A percentile compares a stretch with the other conserved stretches of the same genome.
Conservation (phyloP, 2,113 vertebrate genomes). For the Bubalus kerabau region DNA sequence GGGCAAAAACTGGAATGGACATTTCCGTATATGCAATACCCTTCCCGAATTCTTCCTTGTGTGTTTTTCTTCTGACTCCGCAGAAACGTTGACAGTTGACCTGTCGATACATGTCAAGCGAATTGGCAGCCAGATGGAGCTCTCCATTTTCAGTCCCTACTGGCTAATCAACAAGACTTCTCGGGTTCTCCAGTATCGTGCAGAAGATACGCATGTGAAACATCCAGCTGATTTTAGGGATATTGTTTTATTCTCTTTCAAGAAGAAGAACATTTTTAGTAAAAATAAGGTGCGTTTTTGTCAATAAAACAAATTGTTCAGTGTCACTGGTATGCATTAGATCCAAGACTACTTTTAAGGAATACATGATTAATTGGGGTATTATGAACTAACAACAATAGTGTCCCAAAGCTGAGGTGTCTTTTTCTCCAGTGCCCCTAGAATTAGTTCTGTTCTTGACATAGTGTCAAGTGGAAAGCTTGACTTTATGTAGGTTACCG, state of each 20-base stretch:
- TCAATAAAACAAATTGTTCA: neutral
- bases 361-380: neutral
- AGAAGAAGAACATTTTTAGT: constrained; percentile 94
- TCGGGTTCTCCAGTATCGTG: constrained; percentile 92
- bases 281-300: constrained; percentile 90
- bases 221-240: constrained; percentile 93
- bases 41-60: constrained; percentile 88
- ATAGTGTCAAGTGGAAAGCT: neutral
- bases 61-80: constrained; percentile 81
- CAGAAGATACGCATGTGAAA: constrained; percentile 90
- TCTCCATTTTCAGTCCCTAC: constrained; percentile 94
- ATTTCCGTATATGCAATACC: constrained; percentile 79
- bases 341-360: neutral
- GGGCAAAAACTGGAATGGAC: constrained; percentile 91
- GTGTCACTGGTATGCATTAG: neutral
- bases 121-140: constrained; percentile 75
- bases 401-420: neutral
- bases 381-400: neutral
- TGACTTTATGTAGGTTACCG: neutral
- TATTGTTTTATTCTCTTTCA: constrained; percentile 94
- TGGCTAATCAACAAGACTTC: constrained; percentile 99
- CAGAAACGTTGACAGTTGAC: constrained; percentile 79
- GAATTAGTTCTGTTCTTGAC: neutral
- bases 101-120: constrained; percentile 82
- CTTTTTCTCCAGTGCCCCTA: neutral